A percentile compares a stretch with the other conserved stretches of the same genome.
phyloP scores from a whole-genome alignment of 2,797 vertebrate genomes.

The Leptodactylus fallax region DNA sequence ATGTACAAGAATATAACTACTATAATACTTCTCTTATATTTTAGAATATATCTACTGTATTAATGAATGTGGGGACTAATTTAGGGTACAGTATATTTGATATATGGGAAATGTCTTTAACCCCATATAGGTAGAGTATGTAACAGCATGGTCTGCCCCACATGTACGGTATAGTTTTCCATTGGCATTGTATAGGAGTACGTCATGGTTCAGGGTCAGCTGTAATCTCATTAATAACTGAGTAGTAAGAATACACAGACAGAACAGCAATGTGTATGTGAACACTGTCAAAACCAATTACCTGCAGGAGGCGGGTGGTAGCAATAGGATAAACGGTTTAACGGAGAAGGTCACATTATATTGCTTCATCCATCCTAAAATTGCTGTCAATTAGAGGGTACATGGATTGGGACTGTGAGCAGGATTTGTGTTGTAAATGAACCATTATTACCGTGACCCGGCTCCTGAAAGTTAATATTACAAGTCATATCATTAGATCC shows the following conservation, averaged over 20 bases:
- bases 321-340: slow-evolving; percentile 1
- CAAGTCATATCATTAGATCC: slow-evolving; percentile 4
- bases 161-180: not conserved
- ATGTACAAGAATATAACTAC: too few relatives aligned
- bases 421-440: slow-evolving; percentile 39
- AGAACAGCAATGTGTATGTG: not conserved
- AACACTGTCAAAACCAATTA: slow-evolving; percentile 1
- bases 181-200: not conserved
- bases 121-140: too few relatives aligned
- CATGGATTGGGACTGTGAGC: not conserved
- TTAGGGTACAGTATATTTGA: too few relatives aligned
- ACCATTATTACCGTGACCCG: slow-evolving; percentile 6
- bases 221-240: not conserved
- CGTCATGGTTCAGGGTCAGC: not conserved
- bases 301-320: not conserved
- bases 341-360: not conserved
- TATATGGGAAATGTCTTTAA: too few relatives aligned
- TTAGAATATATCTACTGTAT: too few relatives aligned
- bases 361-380: slow-evolving; percentile 18
- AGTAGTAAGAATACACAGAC: not conserved
- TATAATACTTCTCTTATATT: too few relatives aligned
- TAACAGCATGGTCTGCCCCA: not conserved
- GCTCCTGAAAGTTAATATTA: not conserved
- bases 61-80: too few relatives aligned
- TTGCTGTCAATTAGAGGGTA: slow-evolving; percentile 40